phyloP scores from a whole-genome alignment of 2,113 vertebrate species.

The Ceyx melanurus region DNA sequence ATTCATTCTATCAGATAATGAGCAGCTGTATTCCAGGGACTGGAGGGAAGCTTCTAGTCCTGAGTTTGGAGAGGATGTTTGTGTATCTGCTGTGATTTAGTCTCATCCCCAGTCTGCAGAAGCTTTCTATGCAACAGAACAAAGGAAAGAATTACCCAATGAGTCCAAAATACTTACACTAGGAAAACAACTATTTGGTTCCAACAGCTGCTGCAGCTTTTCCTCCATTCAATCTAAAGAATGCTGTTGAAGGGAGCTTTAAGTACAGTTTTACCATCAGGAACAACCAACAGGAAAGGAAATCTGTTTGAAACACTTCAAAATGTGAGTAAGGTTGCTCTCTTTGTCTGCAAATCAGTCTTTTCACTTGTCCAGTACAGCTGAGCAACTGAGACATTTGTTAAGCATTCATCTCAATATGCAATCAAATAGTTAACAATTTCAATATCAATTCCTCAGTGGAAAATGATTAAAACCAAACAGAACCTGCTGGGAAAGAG shows the following conservation, averaged over 20 bases:
- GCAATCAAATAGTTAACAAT: background rate
- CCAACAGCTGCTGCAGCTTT: background rate
- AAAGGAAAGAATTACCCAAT: conserved; percentile 8
- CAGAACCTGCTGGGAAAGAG: background rate
- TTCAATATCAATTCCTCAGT: background rate
- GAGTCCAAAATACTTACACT: background rate
- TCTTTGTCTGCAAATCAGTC: background rate
- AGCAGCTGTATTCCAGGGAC: conserved; percentile 5
- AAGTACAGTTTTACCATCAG: background rate
- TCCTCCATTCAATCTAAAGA: background rate
- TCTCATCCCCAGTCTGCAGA: background rate
- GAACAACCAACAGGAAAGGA: background rate
- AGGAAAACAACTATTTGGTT: conserved; percentile 23
- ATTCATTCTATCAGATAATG: background rate
- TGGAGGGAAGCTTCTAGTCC: background rate
- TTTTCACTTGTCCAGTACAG: background rate
- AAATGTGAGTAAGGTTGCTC: background rate
- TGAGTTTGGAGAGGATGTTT: conserved; percentile 34
- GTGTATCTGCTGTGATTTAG: background rate
- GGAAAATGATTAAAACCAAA: background rate
- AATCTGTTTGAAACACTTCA: background rate
- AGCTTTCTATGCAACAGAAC: background rate
- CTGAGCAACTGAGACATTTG: background rate
- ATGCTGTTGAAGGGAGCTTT: background rate
- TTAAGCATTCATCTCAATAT: background rate